Percentiles rank a stretch among this genome's conserved stretches.
Evolutionary conservation across 2,888 invertebrate genomes (phyloP).

Genomic region (Nemurella pictetii): DNA sequence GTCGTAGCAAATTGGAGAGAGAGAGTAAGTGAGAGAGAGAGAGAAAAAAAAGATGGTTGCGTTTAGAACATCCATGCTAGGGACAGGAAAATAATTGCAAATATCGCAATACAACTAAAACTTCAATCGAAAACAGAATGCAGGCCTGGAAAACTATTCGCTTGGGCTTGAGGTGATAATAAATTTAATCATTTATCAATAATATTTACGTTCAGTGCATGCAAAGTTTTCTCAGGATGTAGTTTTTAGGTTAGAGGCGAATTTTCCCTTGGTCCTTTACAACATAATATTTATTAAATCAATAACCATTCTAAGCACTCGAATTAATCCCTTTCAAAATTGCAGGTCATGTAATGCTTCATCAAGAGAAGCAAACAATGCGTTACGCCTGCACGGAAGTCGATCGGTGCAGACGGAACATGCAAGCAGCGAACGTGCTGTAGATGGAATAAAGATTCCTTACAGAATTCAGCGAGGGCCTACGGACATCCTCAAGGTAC

Average conservation of each 20-base stretch:
- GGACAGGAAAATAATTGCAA: too few relatives aligned
- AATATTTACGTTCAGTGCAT: neutral
- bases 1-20: too few relatives aligned
- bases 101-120: too few relatives aligned
- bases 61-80: too few relatives aligned
- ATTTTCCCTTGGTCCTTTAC: too few relatives aligned
- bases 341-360: neutral
- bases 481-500: constrained; percentile 77
- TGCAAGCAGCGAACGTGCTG: neutral
- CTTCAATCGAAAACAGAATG: too few relatives aligned
- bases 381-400: neutral
- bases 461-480: constrained; percentile 72
- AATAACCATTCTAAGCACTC: neutral
- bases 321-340: neutral
- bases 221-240: neutral
- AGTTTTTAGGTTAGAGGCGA: too few relatives aligned
- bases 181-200: neutral
- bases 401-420: neutral
- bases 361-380: neutral
- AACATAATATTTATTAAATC: neutral
- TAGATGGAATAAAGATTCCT: constrained; percentile 63
- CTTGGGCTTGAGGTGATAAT: neutral
- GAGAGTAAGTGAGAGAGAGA: too few relatives aligned
- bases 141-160: neutral
- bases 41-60: too few relatives aligned